Evolutionary conservation across 2,888 invertebrate genomes (phyloP), one percentile per base, ranked within the genome.

Genomic region (Mesorhabditis spiculigera): DNA sequence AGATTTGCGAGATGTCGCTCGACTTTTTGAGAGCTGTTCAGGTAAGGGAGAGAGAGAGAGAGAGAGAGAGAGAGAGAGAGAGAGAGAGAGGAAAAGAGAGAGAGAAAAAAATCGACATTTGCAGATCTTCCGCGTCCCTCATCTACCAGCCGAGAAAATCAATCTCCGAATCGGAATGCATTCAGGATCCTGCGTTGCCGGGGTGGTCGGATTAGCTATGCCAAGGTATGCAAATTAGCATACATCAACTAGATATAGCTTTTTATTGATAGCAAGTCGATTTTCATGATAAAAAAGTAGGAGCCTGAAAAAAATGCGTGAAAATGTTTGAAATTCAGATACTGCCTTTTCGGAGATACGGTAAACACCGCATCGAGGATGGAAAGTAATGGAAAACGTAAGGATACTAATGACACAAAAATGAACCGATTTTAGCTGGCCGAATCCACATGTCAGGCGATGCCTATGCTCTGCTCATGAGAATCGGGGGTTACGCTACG

Each of bases 351-450:
- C 64, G 83, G 83, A 44, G 83, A 83, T 70, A 78, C 82, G 5
- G 81, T 83, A 13, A 83, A 83, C 68, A 83, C 83, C 3, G 83
- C 83, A 0, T 76, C 77, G 50, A 58, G 83, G 45, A 84, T 83
- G 83, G 83, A 83, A 68, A 77, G 76, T 65, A 81, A 84, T 69
- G 78, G 82, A 63, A 82, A 83, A 74, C 83, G 84, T 84, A 42
- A 62, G n/a, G 4, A 28, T 43, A 16, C 4, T 13, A 28, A 63
- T 67, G 16, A 4, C 66, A 28, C 41, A 67, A 67, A 62, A 61
- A 4, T 43, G 10, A 58, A n/a, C 43, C 65, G 43, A 50, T 72
- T 79, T 67, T 66, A 82, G 82, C 82, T 6, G 84, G 83, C 41
- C 70, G 78, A 67, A 80, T 84, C 6, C 84, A 84, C 71, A 84